These are phyloP conservation scores for Riptortus pedestris DNA, from an alignment of 1,140 invertebrate species.

Conservation along the genomic window DNA sequence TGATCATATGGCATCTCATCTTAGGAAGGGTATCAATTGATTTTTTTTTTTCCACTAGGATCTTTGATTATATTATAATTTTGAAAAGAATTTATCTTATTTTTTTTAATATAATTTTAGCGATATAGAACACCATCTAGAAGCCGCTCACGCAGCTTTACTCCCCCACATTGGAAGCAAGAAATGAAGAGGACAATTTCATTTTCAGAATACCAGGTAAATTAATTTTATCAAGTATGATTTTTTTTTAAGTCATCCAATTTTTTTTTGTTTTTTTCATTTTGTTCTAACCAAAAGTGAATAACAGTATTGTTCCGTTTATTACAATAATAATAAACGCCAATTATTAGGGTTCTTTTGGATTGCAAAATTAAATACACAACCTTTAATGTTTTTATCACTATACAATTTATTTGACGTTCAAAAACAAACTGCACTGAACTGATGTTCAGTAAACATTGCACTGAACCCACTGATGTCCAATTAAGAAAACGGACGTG, in stretches of 20 bases:
- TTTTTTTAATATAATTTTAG: conserved; percentile 41
- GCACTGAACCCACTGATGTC: too few species aligned
- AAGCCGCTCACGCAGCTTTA: conserved; percentile 67
- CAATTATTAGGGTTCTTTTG: too few species aligned
- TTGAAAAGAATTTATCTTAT: too few species aligned
- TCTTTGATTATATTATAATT: too few species aligned
- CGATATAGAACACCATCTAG: conserved; percentile 69
- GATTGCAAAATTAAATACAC: too few species aligned
- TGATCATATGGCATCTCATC: too few species aligned
- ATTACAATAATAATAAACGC: not conserved
- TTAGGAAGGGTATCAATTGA: too few species aligned
- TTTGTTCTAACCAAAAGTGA: conserved; percentile 1
- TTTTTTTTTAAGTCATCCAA: not conserved
- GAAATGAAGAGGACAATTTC: conserved; percentile 73
- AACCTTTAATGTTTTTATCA: too few species aligned
- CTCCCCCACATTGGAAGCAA: conserved; percentile 81
- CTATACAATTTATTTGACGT: not conserved
- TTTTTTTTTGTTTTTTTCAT: conserved; percentile 15
- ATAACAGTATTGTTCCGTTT: not conserved
- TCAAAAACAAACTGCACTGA: too few species aligned
- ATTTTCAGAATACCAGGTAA: conserved; percentile 65
- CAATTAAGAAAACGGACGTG: too few species aligned
- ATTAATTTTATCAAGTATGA: conserved; percentile 4
- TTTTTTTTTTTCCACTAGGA: too few species aligned
- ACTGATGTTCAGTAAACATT: too few species aligned